phyloP scores from a whole-genome alignment of 2,113 vertebrate species.

The Varanus komodoensis region DNA sequence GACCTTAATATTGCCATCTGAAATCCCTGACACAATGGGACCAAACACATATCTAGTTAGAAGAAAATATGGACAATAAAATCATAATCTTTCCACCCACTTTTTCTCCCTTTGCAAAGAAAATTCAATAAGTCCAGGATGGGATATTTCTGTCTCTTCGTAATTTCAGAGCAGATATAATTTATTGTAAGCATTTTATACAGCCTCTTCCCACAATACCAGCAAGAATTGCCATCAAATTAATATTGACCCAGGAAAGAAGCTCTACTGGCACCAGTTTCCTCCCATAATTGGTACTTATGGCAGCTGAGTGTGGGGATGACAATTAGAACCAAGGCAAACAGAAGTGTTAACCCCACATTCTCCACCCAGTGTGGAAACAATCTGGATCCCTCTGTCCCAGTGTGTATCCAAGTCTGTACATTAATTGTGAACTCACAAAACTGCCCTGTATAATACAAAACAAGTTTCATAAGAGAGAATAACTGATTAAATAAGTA shows the following conservation, averaged over 20 bases:
- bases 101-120: neutral
- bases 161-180: neutral
- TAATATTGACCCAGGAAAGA: neutral
- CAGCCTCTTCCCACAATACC: neutral
- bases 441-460: neutral
- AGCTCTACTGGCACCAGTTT: neutral
- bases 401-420: neutral
- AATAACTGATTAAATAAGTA: neutral
- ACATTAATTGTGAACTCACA: too few species aligned
- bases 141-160: neutral
- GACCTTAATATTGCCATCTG: neutral
- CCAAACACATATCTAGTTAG: neutral
- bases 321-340: too few species aligned
- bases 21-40: neutral
- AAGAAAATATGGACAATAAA: neutral
- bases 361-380: neutral
- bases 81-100: neutral
- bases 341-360: neutral
- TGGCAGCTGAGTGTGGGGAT: neutral
- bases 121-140: neutral
- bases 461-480: neutral
- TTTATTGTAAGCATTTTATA: neutral
- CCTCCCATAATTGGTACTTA: neutral
- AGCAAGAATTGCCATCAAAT: neutral
- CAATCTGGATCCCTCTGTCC: neutral